Evolutionary conservation across 2,113 vertebrate species (phyloP).

Genomic region (Laticauda laticaudata): DNA sequence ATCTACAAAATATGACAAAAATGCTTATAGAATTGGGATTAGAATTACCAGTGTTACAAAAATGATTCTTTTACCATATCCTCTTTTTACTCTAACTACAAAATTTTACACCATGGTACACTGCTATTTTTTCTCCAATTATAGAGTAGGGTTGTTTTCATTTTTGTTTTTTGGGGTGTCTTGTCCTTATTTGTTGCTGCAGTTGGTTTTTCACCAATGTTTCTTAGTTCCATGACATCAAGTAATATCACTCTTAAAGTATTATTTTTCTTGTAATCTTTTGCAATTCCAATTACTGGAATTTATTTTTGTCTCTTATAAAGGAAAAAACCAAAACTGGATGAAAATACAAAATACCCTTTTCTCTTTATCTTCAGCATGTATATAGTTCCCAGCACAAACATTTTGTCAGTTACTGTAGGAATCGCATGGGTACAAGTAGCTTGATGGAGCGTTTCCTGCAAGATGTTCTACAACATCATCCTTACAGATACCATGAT

Average conservation of each 20-base stretch:
- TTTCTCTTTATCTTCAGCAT: constrained; percentile 75
- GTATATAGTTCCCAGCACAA: constrained; percentile 83
- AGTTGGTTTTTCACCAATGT: not conserved
- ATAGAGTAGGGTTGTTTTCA: not conserved
- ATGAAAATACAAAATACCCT: constrained; percentile 13
- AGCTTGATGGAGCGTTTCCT: constrained; percentile 90
- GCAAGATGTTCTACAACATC: constrained; percentile 86
- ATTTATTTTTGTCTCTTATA: not conserved
- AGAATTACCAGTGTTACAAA: not conserved
- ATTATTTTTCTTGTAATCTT: not conserved
- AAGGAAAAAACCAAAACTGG: not conserved
- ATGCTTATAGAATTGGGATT: not conserved
- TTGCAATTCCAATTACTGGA: not conserved
- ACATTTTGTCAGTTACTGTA: constrained; percentile 72
- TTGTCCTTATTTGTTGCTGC: not conserved
- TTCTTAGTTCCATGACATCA: not conserved
- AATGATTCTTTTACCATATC: not conserved
- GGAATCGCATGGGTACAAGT: constrained; percentile 59
- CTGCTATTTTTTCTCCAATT: not conserved
- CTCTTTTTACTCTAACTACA: not conserved
- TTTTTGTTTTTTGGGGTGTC: not conserved
- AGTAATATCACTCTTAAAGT: not conserved
- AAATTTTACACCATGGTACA: not conserved
- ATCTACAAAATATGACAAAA: not conserved
- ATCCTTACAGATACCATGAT: constrained; percentile 81